phyloP scores from a whole-genome alignment of 2,888 invertebrate genomes.

The Cetonia aurata region DNA sequence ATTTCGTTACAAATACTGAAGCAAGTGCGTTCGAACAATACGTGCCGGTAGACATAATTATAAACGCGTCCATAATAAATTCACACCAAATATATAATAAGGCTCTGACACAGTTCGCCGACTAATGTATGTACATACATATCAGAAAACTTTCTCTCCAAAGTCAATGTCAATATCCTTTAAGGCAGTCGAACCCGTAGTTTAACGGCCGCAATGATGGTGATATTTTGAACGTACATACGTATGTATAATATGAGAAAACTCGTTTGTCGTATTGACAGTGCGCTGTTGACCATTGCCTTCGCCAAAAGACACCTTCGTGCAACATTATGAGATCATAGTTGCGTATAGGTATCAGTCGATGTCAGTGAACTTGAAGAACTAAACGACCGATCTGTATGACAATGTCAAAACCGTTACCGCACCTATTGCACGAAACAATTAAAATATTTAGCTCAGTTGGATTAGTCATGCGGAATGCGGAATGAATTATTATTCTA shows the following conservation, averaged over 20 bases:
- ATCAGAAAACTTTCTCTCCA: slow-evolving; percentile 42
- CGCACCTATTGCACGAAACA: slow-evolving; percentile 24
- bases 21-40: slow-evolving; percentile 10
- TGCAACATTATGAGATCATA: not conserved
- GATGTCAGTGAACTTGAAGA: slow-evolving; percentile 31
- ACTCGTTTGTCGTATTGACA: slow-evolving; percentile 12
- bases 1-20: not conserved
- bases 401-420: slow-evolving; percentile 35
- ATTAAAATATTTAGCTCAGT: slow-evolving; percentile 28
- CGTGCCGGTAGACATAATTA: not conserved
- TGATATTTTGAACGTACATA: not conserved
- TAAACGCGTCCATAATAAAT: slow-evolving; percentile 16
- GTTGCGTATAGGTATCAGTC: not conserved
- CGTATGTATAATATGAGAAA: not conserved
- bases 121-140: slow-evolving; percentile 10
- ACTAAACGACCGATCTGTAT: slow-evolving; percentile 27
- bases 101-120: slow-evolving; percentile 33
- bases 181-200: slow-evolving; percentile 5
- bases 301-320: not conserved
- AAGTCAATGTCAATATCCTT: slow-evolving; percentile 48
- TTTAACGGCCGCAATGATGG: slow-evolving; percentile 9
- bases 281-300: slow-evolving; percentile 6
- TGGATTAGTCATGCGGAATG: slow-evolving; percentile 11
- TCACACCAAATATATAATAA: slow-evolving; percentile 39
- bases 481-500: slow-evolving; percentile 4